These are phyloP conservation scores for Serinus canaria DNA, from an alignment of 2,113 vertebrate species.

Conservation along the genomic window DNA sequence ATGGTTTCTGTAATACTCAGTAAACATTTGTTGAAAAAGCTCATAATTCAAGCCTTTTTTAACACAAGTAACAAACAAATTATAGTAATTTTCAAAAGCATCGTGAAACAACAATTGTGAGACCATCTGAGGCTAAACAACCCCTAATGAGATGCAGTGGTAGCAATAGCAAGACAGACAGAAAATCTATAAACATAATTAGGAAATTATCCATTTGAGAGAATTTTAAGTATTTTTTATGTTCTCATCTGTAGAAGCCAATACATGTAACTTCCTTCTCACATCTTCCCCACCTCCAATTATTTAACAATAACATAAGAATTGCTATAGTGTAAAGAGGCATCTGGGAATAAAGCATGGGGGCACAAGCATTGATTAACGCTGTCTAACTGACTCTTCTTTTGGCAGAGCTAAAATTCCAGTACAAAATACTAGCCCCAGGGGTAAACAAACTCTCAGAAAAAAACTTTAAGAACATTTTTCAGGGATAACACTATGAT, in stretches of 20 bases:
- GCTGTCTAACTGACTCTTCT: conserved; percentile 23
- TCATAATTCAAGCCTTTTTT: conserved; percentile 31
- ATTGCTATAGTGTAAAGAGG: not conserved
- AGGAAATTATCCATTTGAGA: conserved; percentile 60
- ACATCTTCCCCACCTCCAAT: not conserved
- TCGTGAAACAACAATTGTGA: conserved; percentile 40
- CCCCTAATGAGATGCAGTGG: conserved; percentile 51
- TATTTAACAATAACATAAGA: conserved; percentile 14
- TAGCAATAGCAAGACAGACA: conserved; percentile 43
- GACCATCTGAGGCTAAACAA: conserved; percentile 42
- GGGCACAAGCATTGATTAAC: conserved; percentile 19
- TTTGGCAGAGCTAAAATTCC: conserved; percentile 48
- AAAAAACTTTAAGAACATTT: conserved; percentile 48
- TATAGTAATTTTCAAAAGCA: conserved; percentile 61
- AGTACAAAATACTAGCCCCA: conserved; percentile 48
- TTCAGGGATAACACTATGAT: conserved; percentile 30
- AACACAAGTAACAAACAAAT: conserved; percentile 55
- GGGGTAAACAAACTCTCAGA: conserved; percentile 57
- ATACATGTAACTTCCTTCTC: not conserved
- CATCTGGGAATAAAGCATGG: conserved; percentile 21
- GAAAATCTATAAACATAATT: conserved; percentile 68
- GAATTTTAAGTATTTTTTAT: conserved; percentile 26
- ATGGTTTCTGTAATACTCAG: not conserved
- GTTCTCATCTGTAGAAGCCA: not conserved
- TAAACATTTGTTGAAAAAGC: conserved; percentile 33